A percentile compares a stretch with the other conserved stretches of the same genome.
Evolutionary conservation across 2,888 invertebrate genomes (phyloP).

Genomic region (Cremastinae sp.): DNA sequence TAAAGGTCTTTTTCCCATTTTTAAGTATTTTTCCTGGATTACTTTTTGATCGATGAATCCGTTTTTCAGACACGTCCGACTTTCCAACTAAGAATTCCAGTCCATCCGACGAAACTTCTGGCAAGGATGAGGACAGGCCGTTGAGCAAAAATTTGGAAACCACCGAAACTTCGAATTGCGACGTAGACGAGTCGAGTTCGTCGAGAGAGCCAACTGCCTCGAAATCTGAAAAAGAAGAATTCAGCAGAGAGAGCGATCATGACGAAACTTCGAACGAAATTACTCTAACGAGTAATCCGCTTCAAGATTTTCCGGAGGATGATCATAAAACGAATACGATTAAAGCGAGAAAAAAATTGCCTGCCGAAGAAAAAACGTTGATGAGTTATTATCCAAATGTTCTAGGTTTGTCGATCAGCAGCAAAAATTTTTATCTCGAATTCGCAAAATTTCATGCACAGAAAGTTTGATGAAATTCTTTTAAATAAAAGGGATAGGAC

Average conservation of each 20-base stretch:
- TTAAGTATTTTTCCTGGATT: too few species aligned
- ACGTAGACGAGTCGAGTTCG: conserved; percentile 44
- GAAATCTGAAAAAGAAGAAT: conserved; percentile 44
- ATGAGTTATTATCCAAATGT: conserved; percentile 70
- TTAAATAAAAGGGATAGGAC: conserved; percentile 74
- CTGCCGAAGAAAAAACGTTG: conserved; percentile 58
- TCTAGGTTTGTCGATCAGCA: conserved; percentile 71
- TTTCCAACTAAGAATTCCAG: conserved; percentile 46
- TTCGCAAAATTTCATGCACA: background rate
- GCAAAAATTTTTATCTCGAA: conserved; percentile 3
- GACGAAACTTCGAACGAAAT: conserved; percentile 48
- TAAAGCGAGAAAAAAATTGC: conserved; percentile 61
- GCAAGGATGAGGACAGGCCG: too few species aligned
- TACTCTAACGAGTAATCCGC: conserved; percentile 48
- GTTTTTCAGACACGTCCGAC: conserved; percentile 37
- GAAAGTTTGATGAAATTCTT: background rate
- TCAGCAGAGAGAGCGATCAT: conserved; percentile 38
- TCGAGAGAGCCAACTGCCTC: conserved; percentile 44
- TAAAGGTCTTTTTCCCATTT: conserved; percentile 45
- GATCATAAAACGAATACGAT: conserved; percentile 61
- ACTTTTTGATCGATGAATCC: too few species aligned
- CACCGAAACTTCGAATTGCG: conserved; percentile 49
- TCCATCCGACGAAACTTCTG: too few species aligned
- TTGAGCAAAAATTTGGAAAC: conserved; percentile 52
- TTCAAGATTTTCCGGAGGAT: conserved; percentile 20